Evolutionary conservation across 1,140 invertebrate species (phyloP).

Genomic region (Glossosoma conforme): DNA sequence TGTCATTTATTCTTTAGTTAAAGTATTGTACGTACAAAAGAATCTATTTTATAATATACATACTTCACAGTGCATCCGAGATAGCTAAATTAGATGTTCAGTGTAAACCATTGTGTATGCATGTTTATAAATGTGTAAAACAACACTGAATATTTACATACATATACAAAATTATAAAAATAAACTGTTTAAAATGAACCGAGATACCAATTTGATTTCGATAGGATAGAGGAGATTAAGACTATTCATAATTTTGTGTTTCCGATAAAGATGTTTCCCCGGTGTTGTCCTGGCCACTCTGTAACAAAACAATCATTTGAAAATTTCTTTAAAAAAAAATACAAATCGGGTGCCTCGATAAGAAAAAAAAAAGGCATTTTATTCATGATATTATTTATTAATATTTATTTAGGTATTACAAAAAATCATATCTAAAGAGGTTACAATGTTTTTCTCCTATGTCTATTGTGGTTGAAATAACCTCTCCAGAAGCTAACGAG

Average conservation of each 20-base stretch:
- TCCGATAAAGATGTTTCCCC: conserved; percentile 23
- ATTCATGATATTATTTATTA: conserved; percentile 43
- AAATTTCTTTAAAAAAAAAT: conserved; percentile 7
- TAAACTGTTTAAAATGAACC: conserved; percentile 20
- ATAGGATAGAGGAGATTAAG: conserved; percentile 15
- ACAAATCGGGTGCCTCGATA: background rate
- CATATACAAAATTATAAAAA: conserved; percentile 22
- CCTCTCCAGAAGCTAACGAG: conserved; percentile 71
- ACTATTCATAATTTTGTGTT: conserved; percentile 23
- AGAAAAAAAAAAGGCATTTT: conserved; percentile 42
- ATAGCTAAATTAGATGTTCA: conserved; percentile 10
- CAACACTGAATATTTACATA: conserved; percentile 14
- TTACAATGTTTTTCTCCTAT: conserved; percentile 58
- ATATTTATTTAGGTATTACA: conserved; percentile 51
- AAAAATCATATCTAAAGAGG: conserved; percentile 44
- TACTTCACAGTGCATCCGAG: conserved; percentile 27
- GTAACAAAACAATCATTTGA: conserved; percentile 25
- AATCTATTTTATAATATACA: conserved; percentile 12
- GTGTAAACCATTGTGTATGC: conserved; percentile 13
- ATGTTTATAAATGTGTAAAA: conserved; percentile 19
- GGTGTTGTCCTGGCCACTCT: conserved; percentile 20
- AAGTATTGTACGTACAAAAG: background rate
- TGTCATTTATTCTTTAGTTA: background rate
- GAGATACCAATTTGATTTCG: conserved; percentile 11
- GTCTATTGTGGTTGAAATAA: conserved; percentile 71